Base-by-base conservation (phyloP, 2,888 invertebrate species). In the Agrotis puta region DNA sequence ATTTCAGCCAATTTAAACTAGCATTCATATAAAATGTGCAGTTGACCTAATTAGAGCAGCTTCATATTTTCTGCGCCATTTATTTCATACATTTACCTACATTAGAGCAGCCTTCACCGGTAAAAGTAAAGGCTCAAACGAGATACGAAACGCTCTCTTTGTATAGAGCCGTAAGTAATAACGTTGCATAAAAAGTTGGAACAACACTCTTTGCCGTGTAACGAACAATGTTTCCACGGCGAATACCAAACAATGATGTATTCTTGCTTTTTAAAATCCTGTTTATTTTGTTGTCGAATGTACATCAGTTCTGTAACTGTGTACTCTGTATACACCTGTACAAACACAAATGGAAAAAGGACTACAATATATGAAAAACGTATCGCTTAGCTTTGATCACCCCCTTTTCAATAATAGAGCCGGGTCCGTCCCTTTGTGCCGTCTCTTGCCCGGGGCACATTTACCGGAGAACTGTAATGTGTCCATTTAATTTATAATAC, bases 361-460 rank as follows among this genome's bases (percentile, higher is more conserved):
- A 91, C 86, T 90, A 92, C 92, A 91, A 91, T 92, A 90, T 91
- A 91, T 89, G 89, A 91, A 91, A 90, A 92, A 92, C 94, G 89
- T 94, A 92, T 92, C 92, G 92, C 89, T 90, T 89, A 90, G 91
- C 94, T 95, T 95, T 95, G 95, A 95, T 94, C 95, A 92, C 91
- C 92, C 94, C 94, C 92, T 94, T 94, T 94, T 94, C 94, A 94
- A 95, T 94, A 95, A 94, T 94, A 92, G 91, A 92, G 89, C 85
- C 81, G 89, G 89, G 86, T 89, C 87, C 79, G 62, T 68, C 90
- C 91, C 92, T 94, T 94, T 94, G 92, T 92, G 87, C 86, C 83
- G 81, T 83, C 84, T 83, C 83, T 85, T 72, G 92, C 94, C 91
- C 79, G 83, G 81, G 92, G 93, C 92, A 85, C 77, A 80, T 79